A percentile compares a stretch with the other conserved stretches of the same genome.
phyloP scores from a whole-genome alignment of 2,888 invertebrate genomes.

The Heteromurus nitidus region DNA sequence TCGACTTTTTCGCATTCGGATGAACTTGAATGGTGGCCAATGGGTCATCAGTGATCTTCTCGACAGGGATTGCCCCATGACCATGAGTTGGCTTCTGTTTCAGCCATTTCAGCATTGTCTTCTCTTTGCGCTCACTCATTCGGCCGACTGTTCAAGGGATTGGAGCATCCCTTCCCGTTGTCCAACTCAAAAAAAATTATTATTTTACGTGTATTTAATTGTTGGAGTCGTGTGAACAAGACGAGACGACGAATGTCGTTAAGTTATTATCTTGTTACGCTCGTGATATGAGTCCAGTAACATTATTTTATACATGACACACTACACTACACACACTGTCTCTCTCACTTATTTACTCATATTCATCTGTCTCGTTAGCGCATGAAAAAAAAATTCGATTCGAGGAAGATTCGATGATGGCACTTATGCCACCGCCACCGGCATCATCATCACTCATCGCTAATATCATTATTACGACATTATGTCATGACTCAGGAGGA shows the following conservation, averaged over 20 bases:
- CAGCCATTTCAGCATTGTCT: constrained; percentile 73
- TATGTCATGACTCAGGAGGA: constrained; percentile 8
- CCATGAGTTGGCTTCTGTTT: constrained; percentile 72
- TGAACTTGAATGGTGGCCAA: constrained; percentile 73
- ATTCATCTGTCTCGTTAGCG: not conserved
- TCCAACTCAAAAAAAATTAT: constrained; percentile 18
- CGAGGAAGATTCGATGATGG: too few species aligned
- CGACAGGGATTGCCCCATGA: constrained; percentile 64
- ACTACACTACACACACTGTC: not conserved
- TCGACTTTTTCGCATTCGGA: constrained; percentile 66
- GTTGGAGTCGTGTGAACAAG: not conserved
- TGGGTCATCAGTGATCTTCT: constrained; percentile 73
- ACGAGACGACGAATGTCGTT: constrained; percentile 13
- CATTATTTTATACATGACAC: constrained; percentile 31
- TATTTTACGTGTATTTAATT: not conserved
- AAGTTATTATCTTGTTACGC: constrained; percentile 20
- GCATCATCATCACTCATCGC: constrained; percentile 28
- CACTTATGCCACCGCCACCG: constrained; percentile 20
- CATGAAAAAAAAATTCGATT: too few species aligned
- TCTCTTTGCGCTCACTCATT: constrained; percentile 58
- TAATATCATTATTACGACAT: constrained; percentile 34
- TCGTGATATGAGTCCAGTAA: constrained; percentile 54
- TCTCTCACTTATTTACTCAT: too few species aligned
- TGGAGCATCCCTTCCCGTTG: constrained; percentile 31
- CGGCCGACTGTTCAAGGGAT: constrained; percentile 43